These are phyloP conservation scores for Coenonympha arcania DNA, from an alignment of 2,888 invertebrate species.

Conservation along the genomic window DNA sequence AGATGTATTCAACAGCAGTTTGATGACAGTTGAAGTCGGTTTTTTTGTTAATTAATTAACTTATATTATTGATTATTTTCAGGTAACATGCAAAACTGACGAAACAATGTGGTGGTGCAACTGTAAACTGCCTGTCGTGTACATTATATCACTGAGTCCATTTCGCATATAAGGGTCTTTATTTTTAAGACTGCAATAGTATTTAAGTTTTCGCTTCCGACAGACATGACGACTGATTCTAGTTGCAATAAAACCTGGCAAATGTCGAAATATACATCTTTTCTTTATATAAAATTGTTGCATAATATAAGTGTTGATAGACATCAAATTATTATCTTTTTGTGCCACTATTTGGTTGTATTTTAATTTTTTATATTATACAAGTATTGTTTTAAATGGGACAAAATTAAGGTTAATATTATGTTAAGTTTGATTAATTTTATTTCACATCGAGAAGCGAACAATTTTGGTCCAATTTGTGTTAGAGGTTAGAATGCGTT, in stretches of 20 bases:
- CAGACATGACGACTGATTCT: too few species aligned
- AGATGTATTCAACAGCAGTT: too few species aligned
- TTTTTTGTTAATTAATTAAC: too few species aligned
- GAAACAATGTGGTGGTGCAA: conserved; percentile 2
- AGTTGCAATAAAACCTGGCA: too few species aligned
- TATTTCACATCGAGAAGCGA: conserved; percentile 37
- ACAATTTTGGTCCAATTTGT: conserved; percentile 56
- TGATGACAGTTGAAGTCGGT: too few species aligned
- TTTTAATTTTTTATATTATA: conserved; percentile 6
- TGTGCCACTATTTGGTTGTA: background rate
- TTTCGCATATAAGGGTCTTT: conserved; percentile 14
- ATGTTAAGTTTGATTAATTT: conserved; percentile 35
- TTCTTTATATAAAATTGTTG: too few species aligned
- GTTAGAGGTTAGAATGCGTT: conserved; percentile 43
- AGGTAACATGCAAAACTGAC: conserved; percentile 8
- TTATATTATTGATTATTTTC: background rate
- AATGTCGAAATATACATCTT: background rate
- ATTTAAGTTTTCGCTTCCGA: conserved; percentile 17
- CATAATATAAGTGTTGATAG: too few species aligned
- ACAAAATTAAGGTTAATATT: conserved; percentile 31
- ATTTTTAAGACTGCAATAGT: conserved; percentile 17
- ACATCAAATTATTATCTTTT: background rate
- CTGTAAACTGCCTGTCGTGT: background rate
- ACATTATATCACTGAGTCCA: conserved; percentile 16
- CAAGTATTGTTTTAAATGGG: conserved; percentile 33